phyloP scores from a whole-genome alignment of 2,797 vertebrate genomes.

The Coilia nasus region DNA sequence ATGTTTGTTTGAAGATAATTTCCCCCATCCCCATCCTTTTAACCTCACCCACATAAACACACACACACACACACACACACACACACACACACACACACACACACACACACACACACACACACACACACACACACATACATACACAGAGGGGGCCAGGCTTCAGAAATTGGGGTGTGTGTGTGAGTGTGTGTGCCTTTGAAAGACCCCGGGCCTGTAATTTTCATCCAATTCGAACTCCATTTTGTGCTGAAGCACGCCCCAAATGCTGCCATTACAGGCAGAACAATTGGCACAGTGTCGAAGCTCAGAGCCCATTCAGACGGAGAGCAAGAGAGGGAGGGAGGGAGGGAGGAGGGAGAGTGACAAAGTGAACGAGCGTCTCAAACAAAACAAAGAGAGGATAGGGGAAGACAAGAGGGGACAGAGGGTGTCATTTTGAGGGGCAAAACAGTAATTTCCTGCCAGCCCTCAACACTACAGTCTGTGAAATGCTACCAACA shows the following conservation, averaged over 20 bases:
- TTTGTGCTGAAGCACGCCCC: constrained; percentile 63
- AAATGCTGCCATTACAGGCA: constrained; percentile 61
- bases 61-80: constrained; percentile 36
- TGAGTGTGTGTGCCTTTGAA: not conserved
- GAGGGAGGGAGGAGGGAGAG: constrained; percentile 17
- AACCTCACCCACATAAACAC: no score
- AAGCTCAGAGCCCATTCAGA: constrained; percentile 62
- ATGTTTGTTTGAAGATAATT: constrained; percentile 69
- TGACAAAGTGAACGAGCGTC: not conserved
- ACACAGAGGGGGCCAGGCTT: not conserved
- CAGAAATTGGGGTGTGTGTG: not conserved
- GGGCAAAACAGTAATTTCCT: not conserved
- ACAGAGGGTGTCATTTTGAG: constrained; percentile 26
- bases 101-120: not conserved
- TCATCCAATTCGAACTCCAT: constrained; percentile 67
- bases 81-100: constrained; percentile 24
- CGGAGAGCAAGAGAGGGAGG: constrained; percentile 43
- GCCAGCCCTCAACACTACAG: not conserved
- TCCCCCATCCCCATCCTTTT: constrained; percentile 35
- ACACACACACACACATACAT: not conserved
- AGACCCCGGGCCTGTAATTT: constrained; percentile 66
- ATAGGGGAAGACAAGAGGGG: constrained; percentile 10
- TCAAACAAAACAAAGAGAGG: constrained; percentile 8
- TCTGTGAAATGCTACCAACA: not conserved
- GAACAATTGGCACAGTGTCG: constrained; percentile 53